Conservation (phyloP, 2,888 invertebrate genomes). For the Dasysyrphus tricinctus region DNA sequence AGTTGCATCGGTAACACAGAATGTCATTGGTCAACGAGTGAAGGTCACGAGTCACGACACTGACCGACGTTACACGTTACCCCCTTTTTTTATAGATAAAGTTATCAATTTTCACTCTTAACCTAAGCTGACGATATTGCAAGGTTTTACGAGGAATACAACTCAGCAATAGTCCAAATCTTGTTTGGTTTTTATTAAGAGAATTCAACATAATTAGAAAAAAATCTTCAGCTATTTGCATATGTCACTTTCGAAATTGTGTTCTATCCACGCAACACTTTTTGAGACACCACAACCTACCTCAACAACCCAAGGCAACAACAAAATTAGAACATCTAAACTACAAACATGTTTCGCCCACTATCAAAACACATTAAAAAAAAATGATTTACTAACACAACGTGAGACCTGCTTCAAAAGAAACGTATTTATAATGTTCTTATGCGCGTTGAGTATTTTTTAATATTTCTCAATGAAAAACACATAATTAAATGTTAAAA, state of each 20-base stretch:
- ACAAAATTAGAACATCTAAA: not conserved
- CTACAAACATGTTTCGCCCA: not conserved
- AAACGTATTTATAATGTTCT: not conserved
- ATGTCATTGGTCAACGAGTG: too few species aligned
- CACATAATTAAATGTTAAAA: not conserved
- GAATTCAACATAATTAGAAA: too few species aligned
- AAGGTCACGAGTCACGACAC: too few species aligned
- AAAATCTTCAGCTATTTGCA: too few species aligned
- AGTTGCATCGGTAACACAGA: too few species aligned
- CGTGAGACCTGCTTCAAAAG: not conserved
- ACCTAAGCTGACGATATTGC: too few species aligned
- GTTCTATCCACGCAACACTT: not conserved
- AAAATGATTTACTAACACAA: not conserved
- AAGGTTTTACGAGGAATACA: too few species aligned
- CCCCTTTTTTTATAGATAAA: too few species aligned
- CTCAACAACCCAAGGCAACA: not conserved
- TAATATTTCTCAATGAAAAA: conserved; percentile 1
- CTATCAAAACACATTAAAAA: not conserved
- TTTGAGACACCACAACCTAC: not conserved
- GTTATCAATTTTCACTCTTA: too few species aligned
- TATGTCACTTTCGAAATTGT: not conserved
- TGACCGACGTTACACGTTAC: too few species aligned
- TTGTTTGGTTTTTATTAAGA: too few species aligned
- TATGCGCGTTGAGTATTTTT: not conserved
- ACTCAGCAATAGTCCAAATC: too few species aligned